Evolutionary conservation across 2,113 vertebrate genomes (phyloP).

Genomic region (Marcusenius ussheri): DNA sequence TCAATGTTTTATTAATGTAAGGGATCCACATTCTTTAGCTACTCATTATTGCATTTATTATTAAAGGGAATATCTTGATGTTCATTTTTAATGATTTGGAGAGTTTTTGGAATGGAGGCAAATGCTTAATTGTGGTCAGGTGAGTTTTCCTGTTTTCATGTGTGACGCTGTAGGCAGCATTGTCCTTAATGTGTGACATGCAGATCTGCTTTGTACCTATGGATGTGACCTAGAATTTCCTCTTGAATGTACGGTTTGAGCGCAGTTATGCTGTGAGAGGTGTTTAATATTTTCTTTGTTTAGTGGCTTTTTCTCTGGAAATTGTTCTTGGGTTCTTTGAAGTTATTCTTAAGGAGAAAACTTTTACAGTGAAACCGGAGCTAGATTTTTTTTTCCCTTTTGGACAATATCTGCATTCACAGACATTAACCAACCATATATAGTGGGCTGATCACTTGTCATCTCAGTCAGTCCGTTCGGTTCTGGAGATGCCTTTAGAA

Average conservation of each 20-base stretch:
- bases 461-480: background rate
- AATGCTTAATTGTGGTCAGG: background rate
- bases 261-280: background rate
- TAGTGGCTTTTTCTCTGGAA: background rate
- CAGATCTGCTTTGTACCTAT: background rate
- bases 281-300: conserved; percentile 3
- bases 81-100: conserved; percentile 48
- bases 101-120: conserved; percentile 35
- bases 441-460: background rate
- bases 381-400: background rate
- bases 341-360: background rate
- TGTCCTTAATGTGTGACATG: background rate
- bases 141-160: background rate
- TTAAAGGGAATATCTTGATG: conserved; percentile 45
- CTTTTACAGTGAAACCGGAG: background rate
- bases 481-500: background rate
- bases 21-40: conserved; percentile 44
- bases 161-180: background rate
- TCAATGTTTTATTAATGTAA: conserved; percentile 30
- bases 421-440: background rate
- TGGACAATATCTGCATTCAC: background rate
- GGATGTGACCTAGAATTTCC: background rate
- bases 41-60: conserved; percentile 55
- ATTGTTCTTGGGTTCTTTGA: background rate
- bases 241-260: background rate